Evolutionary conservation across 2,113 vertebrate species (phyloP).

Genomic region (Elanoides forficatus): DNA sequence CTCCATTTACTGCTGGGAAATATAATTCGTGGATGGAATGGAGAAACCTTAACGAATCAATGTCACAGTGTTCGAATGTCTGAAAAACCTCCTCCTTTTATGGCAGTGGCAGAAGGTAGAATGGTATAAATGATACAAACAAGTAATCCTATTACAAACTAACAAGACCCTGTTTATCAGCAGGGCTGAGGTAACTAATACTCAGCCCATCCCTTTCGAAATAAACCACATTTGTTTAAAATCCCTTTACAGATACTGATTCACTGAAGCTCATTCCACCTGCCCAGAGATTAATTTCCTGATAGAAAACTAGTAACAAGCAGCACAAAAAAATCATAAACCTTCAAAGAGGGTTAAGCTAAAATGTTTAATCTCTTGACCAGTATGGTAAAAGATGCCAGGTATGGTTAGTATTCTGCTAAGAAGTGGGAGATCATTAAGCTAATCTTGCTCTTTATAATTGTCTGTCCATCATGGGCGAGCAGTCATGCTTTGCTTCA

Average conservation of each 20-base stretch:
- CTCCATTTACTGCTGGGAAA: conserved; percentile 10
- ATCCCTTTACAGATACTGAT: neutral
- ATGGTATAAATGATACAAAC: neutral
- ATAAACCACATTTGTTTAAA: neutral
- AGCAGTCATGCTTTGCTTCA: neutral
- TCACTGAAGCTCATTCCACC: neutral
- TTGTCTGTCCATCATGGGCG: neutral
- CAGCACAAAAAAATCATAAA: neutral
- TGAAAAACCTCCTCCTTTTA: neutral
- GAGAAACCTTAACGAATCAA: neutral
- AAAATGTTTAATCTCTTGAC: neutral
- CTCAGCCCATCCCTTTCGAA: neutral
- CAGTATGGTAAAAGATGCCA: neutral
- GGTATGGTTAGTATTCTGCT: neutral
- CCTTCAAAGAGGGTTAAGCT: neutral
- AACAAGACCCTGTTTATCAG: neutral
- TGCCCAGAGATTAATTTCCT: neutral
- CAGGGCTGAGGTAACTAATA: neutral
- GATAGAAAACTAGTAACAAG: neutral
- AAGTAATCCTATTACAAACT: neutral
- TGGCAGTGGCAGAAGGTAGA: neutral
- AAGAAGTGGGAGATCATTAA: neutral
- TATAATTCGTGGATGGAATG: neutral
- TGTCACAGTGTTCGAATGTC: neutral
- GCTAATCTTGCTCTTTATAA: neutral